These are phyloP conservation scores for Nemotelus pantherinus DNA, from an alignment of 2,888 invertebrate species.

Conservation along the genomic window DNA sequence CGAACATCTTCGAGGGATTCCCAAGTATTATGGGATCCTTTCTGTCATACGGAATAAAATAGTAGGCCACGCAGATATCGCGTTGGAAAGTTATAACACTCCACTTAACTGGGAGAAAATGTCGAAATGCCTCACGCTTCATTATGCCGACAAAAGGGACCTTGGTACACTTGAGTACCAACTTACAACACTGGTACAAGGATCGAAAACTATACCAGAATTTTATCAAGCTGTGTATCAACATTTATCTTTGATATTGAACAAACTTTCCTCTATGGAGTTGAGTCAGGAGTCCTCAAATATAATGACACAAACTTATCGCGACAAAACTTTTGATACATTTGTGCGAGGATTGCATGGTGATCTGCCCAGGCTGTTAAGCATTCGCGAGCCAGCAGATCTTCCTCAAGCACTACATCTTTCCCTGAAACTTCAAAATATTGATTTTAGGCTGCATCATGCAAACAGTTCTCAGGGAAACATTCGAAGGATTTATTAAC, in stretches of 20 bases:
- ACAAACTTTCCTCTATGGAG: slow-evolving; percentile 49
- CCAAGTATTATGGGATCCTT: too few species aligned
- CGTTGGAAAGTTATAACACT: too few species aligned
- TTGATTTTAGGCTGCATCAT: slow-evolving; percentile 17
- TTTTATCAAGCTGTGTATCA: slow-evolving; percentile 14
- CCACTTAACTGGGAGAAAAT: too few species aligned
- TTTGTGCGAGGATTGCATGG: slow-evolving; percentile 51
- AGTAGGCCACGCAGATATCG: too few species aligned
- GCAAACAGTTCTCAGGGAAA: neutral
- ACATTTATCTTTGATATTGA: slow-evolving; percentile 49
- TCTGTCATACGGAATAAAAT: too few species aligned
- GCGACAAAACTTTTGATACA: slow-evolving; percentile 37
- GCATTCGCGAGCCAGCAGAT: slow-evolving; percentile 48
- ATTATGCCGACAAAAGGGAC: too few species aligned
- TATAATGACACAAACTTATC: neutral
- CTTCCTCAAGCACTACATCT: too few species aligned
- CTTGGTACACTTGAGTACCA: too few species aligned
- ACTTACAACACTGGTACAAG: too few species aligned
- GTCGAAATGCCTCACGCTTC: neutral
- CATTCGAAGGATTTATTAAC: neutral
- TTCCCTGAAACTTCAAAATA: slow-evolving; percentile 41
- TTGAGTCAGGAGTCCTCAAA: slow-evolving; percentile 45
- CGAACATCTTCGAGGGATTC: too few species aligned
- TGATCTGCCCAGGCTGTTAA: slow-evolving; percentile 50
- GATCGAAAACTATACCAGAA: too few species aligned